Percentiles rank a stretch among this genome's conserved stretches.
Evolutionary conservation across 2,113 vertebrate genomes (phyloP).

Genomic region (Leptocoma aspasia): DNA sequence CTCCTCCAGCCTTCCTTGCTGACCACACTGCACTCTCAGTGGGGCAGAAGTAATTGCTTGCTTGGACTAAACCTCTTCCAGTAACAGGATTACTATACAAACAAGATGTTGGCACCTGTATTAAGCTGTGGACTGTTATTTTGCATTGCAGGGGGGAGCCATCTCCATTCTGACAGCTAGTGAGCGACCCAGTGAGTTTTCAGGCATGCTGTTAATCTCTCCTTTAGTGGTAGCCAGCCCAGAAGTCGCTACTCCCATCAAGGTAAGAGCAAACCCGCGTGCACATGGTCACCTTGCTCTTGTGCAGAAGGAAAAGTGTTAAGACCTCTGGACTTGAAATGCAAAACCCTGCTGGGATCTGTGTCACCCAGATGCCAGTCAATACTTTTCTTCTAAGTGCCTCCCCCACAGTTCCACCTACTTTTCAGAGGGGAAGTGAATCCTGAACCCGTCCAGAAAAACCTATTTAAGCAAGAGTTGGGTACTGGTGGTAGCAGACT

Average conservation of each 20-base stretch:
- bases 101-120: background rate
- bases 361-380: background rate
- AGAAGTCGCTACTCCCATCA: conserved; percentile 90
- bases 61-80: background rate
- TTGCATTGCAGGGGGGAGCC: conserved; percentile 86
- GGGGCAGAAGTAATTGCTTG: background rate
- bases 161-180: conserved; percentile 88
- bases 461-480: background rate
- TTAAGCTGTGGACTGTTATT: conserved; percentile 18
- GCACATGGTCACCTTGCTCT: background rate
- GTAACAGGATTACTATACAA: background rate
- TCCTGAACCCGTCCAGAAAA: background rate
- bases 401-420: background rate
- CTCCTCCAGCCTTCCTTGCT: background rate
- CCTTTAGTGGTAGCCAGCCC: conserved; percentile 90
- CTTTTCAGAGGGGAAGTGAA: background rate
- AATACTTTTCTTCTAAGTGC: background rate
- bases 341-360: background rate
- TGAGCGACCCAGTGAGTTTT: conserved; percentile 83
- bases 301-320: background rate
- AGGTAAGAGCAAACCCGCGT: conserved; percentile 70
- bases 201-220: conserved; percentile 88
- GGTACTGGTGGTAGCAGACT: background rate
- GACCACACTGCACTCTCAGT: background rate
- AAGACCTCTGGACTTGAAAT: background rate